Evolutionary conservation across 2,888 invertebrate genomes (phyloP).

Genomic region (Hofmannophila pseudospretella): DNA sequence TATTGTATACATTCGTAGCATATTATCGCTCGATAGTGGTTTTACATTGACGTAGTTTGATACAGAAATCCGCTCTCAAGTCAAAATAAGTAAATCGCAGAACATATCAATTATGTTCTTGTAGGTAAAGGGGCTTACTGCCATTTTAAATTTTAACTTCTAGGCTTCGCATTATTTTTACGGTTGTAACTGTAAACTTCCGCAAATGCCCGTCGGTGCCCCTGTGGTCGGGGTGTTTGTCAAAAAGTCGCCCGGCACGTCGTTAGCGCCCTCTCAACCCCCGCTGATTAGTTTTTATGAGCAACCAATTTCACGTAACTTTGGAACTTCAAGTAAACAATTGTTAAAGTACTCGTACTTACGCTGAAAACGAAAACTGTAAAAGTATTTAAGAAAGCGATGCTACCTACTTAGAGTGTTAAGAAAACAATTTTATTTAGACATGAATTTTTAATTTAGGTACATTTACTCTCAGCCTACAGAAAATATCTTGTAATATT

Average conservation of each 20-base stretch:
- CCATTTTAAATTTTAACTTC: conserved; percentile 26
- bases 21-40: no score
- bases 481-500: no score
- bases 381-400: not conserved
- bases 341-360: conserved; percentile 7
- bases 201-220: conserved; percentile 36
- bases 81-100: no score
- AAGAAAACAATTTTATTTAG: no score
- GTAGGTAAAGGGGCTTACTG: not conserved
- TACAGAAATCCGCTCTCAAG: no score
- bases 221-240: conserved; percentile 46
- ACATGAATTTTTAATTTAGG: no score
- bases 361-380: not conserved
- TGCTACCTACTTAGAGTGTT: no score
- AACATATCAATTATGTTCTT: no score
- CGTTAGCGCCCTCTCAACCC: conserved; percentile 49
- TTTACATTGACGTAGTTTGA: no score
- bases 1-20: no score
- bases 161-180: conserved; percentile 39
- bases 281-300: conserved; percentile 59
- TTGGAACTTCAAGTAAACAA: conserved; percentile 31
- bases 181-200: conserved; percentile 33
- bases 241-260: conserved; percentile 46
- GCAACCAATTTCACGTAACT: conserved; percentile 33
- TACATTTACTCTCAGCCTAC: no score